phyloP scores from a whole-genome alignment of 2,888 invertebrate species.

The Horisme vitalbata region DNA sequence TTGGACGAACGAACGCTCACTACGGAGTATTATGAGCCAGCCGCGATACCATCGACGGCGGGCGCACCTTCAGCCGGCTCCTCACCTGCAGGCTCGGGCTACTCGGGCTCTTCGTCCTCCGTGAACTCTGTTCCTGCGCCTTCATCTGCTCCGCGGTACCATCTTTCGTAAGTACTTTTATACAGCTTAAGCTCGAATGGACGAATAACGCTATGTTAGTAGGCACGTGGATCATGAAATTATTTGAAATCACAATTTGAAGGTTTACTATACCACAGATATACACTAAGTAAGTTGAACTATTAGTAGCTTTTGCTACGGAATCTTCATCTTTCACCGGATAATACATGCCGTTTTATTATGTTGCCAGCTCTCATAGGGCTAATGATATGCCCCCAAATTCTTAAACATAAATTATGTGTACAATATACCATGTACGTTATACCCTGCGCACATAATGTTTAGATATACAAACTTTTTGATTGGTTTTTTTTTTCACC shows the following conservation, averaged over 20 bases:
- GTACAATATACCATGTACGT: too few species aligned
- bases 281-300: too few species aligned
- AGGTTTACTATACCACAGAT: too few species aligned
- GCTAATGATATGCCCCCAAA: too few species aligned
- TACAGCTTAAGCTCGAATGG: slow-evolving; percentile 16
- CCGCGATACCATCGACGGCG: slow-evolving; percentile 86
- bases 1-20: slow-evolving; percentile 93
- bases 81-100: slow-evolving; percentile 82
- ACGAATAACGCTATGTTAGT: slow-evolving; percentile 10
- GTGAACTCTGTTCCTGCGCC: slow-evolving; percentile 77
- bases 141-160: slow-evolving; percentile 70
- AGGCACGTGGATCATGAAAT: background rate
- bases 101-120: slow-evolving; percentile 85
- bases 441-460: too few species aligned
- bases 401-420: too few species aligned
- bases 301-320: too few species aligned
- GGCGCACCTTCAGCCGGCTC: slow-evolving; percentile 81
- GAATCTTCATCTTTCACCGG: too few species aligned
- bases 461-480: too few species aligned
- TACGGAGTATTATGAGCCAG: slow-evolving; percentile 96
- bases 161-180: slow-evolving; percentile 69
- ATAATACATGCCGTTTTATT: too few species aligned
- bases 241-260: background rate
- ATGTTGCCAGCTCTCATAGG: too few species aligned
- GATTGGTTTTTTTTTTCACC: too few species aligned